Base-by-base conservation (phyloP, 2,888 invertebrate genomes). In the Oxyteleia sp. region DNA sequence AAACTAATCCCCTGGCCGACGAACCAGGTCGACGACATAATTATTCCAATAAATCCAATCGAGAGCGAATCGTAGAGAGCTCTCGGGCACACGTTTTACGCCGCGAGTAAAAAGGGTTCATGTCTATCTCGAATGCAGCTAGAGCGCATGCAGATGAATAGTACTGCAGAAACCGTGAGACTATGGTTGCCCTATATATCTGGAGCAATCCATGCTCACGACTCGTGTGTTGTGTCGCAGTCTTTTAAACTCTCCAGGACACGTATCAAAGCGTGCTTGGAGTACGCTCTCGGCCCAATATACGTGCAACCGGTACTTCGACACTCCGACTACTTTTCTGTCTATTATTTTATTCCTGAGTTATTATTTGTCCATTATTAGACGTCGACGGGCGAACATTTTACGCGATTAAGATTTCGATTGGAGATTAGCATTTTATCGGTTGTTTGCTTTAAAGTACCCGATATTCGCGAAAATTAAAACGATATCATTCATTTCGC, bases 121-220 rank as follows among this genome's bases (percentile, higher is more conserved):
- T 74, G 84, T 84, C 84, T 81, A 82, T 84, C 81, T 81, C 68
- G 78, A 81, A 74, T 74, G 68, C 81, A 57, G 84, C 83, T 32
- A 47, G 85, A 84, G 87, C 72, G 89, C 89, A 93, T 93, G 92
- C 91, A 93, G 93, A 93, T 93, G 92, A 92, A 93, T 92, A 92
- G 92, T 89, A 88, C 89, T 55, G 91, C 92, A 89, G 90, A 93
- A 92, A 93, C 91, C 93, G 93, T 93, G 93, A 93, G 91, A 91
- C 91, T 91, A 90, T 87, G 89, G 88, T 91, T 92, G 92, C 92
- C 92, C 92, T 92, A 92, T 92, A 92, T 92, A 92, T 92, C 90
- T 91, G 87, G 87, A 86, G 88, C 87, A 85, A 85, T 82, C 86
- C 86, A 85, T 85, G 85, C 84, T 86, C 89, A 87, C 88, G 88